Conservation (phyloP, 2,113 vertebrate genomes). For the Melanerpes formicivorus region DNA sequence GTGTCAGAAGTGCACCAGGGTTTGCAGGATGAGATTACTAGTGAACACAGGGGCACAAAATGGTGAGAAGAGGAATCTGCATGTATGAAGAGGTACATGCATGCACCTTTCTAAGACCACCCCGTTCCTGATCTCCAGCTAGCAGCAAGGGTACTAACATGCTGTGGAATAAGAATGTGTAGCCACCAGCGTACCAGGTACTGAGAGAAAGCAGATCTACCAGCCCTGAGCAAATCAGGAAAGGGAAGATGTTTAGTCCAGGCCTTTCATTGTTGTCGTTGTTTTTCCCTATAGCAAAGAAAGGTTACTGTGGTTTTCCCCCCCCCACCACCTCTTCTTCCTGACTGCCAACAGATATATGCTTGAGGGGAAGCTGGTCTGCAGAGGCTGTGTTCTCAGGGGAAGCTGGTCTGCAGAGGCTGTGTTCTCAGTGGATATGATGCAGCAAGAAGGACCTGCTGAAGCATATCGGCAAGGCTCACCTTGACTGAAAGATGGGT, state of each 20-base stretch:
- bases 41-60: rapidly evolving
- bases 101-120: too few species aligned
- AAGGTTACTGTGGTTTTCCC: not conserved
- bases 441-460: slow-evolving; percentile 49
- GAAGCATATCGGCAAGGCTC: slow-evolving; percentile 35
- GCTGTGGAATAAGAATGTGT: not conserved
- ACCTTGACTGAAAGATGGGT: slow-evolving; percentile 21
- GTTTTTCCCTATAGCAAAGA: not conserved
- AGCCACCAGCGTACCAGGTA: not conserved
- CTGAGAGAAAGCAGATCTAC: not conserved
- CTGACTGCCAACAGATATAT: slow-evolving; percentile 53
- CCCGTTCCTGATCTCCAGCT: not conserved
- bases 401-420: slow-evolving; percentile 54
- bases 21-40: rapidly evolving
- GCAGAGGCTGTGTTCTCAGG: slow-evolving; percentile 48
- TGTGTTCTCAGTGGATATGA: slow-evolving; percentile 43
- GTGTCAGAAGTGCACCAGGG: too few species aligned
- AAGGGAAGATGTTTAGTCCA: not conserved
- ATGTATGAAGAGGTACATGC: rapidly evolving
- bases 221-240: slow-evolving; percentile 27
- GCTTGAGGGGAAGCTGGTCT: slow-evolving; percentile 25
- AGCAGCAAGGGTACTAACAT: too few species aligned
- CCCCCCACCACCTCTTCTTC: not conserved
- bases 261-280: not conserved
- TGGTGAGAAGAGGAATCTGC: not conserved